Evolutionary conservation across 2,797 vertebrate species (phyloP).

Genomic region (Microctenopoma stevenorrisi): DNA sequence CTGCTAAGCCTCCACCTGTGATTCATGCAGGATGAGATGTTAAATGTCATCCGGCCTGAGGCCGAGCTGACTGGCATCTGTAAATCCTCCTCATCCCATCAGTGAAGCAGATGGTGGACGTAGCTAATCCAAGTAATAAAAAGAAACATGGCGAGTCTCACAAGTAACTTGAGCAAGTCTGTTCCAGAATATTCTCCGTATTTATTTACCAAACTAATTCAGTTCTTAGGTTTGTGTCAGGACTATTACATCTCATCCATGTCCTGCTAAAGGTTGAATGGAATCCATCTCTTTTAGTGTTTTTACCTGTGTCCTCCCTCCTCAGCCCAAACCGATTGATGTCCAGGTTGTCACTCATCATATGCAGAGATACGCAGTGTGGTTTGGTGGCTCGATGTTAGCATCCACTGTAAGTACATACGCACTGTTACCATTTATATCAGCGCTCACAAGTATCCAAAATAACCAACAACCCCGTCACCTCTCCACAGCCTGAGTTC

Average conservation of each 20-base stretch:
- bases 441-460: background rate
- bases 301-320: slow-evolving; percentile 9
- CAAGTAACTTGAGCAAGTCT: background rate
- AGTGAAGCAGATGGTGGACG: background rate
- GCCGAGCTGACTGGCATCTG: slow-evolving; percentile 4
- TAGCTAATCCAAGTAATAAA: background rate
- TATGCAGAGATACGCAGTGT: slow-evolving; percentile 97
- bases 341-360: slow-evolving; percentile 97
- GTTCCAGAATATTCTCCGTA: too few relatives aligned
- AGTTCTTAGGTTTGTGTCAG: too few relatives aligned
- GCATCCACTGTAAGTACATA: slow-evolving; percentile 92
- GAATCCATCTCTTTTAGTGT: background rate
- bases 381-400: slow-evolving; percentile 98
- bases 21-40: slow-evolving; percentile 5
- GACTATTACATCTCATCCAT: too few relatives aligned
- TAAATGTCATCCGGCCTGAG: slow-evolving; percentile 15
- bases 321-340: slow-evolving; percentile 95
- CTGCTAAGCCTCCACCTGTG: slow-evolving; percentile 12
- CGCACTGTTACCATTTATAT: background rate
- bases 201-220: background rate
- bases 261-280: background rate
- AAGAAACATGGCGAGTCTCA: background rate
- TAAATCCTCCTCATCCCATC: slow-evolving; percentile 3
- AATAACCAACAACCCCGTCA: too few relatives aligned
- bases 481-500: slow-evolving; percentile 90